Base-by-base conservation (phyloP, 2,888 invertebrate genomes). In the Lysandra coridon region DNA sequence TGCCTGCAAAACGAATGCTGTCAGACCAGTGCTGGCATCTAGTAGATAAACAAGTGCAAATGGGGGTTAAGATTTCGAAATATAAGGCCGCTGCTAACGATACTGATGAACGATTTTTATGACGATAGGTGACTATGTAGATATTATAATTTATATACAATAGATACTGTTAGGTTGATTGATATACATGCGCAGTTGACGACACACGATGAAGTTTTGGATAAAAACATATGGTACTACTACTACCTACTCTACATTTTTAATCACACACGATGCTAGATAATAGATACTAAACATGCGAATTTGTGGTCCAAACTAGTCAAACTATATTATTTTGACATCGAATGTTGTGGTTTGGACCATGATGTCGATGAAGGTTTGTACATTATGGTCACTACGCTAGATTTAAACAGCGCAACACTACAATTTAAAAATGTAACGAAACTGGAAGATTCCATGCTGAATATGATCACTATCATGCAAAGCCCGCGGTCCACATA, bases 1-100 rank as follows among this genome's bases (percentile, higher is more conserved):
- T 84, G 79, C 95, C 96, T 96, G 91, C 2, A 83, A 78, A 73
- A 37, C 73, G 40, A 62, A 60, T 7, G 30, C 37, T 37, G 33
- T 30, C 33, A 69, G 33, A 23, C 40, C 37, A 33, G 60, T 33
- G 53, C 57, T 23, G 74, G 60, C 23, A 23, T 73, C 33, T 60
- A 17, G 33, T 69, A 69, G 6, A 69, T 37, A 69, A 69, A 69
- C 64, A 64, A 64, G 64, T 69, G 69, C 33, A 69, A 62, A 69
- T 69, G 69, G 69, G 14, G 37, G 69, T 69, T 69, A 69, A 69
- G 1, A 14, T 33, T 69, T 69, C 33, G 69, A 69, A 69, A 69
- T 69, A 69, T 37, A 69, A 69, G 69, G 69, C 69, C 69, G 14
- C 1, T 69, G 69, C 69, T 69, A 14, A 64, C 30, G 30, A 64